A percentile compares a stretch with the other conserved stretches of the same genome.
Evolutionary conservation across 2,113 vertebrate genomes (phyloP).

Genomic region (Etia nguti): DNA sequence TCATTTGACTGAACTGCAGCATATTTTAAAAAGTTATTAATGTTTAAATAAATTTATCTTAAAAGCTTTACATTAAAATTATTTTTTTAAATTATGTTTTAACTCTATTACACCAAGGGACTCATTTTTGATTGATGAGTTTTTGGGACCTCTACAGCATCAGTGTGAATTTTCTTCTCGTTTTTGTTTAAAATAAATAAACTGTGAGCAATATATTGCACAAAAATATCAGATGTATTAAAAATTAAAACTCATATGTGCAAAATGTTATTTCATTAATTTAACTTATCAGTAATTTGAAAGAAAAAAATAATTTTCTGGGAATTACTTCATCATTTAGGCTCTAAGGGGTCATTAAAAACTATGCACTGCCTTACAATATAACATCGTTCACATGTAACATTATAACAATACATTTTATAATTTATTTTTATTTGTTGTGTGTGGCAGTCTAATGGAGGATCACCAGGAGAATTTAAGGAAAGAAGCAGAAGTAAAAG

Average conservation of each 20-base stretch:
- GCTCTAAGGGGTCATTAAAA: background rate
- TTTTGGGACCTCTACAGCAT: too few species aligned
- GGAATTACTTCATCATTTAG: background rate
- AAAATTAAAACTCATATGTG: background rate
- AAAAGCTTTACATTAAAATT: background rate
- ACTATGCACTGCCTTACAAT: background rate
- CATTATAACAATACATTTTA: background rate
- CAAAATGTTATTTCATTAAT: background rate
- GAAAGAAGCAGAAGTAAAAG: constrained; percentile 79
- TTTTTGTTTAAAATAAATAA: too few species aligned
- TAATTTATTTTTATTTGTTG: background rate
- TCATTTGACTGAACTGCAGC: background rate
- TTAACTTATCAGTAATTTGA: background rate
- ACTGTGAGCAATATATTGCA: too few species aligned
- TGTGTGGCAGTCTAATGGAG: constrained; percentile 74
- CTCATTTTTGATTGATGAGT: too few species aligned
- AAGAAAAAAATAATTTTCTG: fast-evolving
- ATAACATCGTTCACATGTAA: background rate
- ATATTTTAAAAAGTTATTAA: background rate
- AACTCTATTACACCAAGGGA: too few species aligned
- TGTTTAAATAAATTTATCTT: background rate
- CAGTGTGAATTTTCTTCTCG: too few species aligned
- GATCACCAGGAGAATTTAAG: constrained; percentile 67
- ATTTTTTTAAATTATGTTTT: too few species aligned
- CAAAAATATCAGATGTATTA: too few species aligned